A percentile compares a stretch with the other conserved stretches of the same genome.
phyloP scores from a whole-genome alignment of 2,797 vertebrate species.

The Triplophysa bombifrons region DNA sequence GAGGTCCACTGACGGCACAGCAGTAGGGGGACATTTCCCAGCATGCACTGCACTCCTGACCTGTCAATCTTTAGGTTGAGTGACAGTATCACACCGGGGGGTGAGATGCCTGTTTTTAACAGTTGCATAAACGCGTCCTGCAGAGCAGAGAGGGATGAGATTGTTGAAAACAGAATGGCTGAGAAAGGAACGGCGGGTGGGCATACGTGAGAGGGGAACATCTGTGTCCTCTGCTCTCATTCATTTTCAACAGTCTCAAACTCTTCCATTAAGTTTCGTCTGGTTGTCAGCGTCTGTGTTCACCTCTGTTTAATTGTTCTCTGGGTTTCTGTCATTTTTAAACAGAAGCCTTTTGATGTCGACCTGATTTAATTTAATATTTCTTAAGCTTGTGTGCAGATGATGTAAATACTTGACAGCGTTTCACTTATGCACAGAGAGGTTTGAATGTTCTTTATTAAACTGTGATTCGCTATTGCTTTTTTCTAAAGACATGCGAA shows the following conservation, averaged over 20 bases:
- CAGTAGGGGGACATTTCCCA: conserved; percentile 20
- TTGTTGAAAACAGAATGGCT: conserved; percentile 18
- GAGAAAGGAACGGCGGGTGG: conserved; percentile 9
- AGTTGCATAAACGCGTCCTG: conserved; percentile 27
- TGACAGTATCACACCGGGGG: conserved; percentile 53
- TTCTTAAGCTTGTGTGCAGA: too few relatives aligned
- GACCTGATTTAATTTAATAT: too few relatives aligned
- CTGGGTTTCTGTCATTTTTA: neutral
- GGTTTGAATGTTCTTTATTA: too few relatives aligned
- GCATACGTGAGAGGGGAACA: neutral
- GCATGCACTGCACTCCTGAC: conserved; percentile 31
- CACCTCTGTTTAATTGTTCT: neutral
- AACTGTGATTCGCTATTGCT: too few relatives aligned
- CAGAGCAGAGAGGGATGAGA: neutral
- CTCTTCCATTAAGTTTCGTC: neutral
- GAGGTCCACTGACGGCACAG: conserved; percentile 10
- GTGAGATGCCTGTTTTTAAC: conserved; percentile 41
- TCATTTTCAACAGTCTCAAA: neutral
- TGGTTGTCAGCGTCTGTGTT: neutral
- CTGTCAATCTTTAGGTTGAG: conserved; percentile 39
- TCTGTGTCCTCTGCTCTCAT: conserved; percentile 7
- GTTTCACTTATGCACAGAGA: too few relatives aligned
- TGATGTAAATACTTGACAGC: too few relatives aligned
- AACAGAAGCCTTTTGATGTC: neutral
- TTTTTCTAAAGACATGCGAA: too few relatives aligned